Evolutionary conservation across 2,113 vertebrate species (phyloP), one percentile per base, ranked within the genome.

Genomic region (Toxostoma redivivum): DNA sequence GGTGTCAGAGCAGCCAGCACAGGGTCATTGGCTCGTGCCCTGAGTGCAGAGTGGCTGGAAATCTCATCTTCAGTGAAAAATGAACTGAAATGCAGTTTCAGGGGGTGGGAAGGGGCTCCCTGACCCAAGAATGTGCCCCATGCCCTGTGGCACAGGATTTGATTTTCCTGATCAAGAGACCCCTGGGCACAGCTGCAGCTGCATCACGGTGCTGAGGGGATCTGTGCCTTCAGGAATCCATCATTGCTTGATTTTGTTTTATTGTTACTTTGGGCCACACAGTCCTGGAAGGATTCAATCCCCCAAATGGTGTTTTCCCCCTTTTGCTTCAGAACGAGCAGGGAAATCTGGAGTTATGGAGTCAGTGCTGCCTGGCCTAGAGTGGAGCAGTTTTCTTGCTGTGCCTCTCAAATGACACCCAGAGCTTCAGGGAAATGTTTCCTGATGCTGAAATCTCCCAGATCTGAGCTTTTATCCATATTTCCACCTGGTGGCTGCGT

Each of bases 11-110:
- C 40, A 64, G 77, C 73, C 19, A 2, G 33, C 9, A 1, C 60
- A 6, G 53, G 65, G 25, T 45, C 23, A 0, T 4, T 14, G 65
- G 56, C 54, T 70, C 35, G 86, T 79, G 57, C 25, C 31, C 50
- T 11, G 38, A 0, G 1, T 1, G 1, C 8, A 40, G 54, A 30
- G 57, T 0, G 12, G 11, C 67, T 82, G 67, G 15, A 58, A 82
- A 50, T 12, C 69, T 53, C 12, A 0, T 4, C 16, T 70, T 24
- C 9, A 10, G 37, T 53, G 67, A 45, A 12, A 53, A 51, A 48
- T 3, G 47, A 71, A 2, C 45, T 25, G 58, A 37, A 79, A 69
- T 12, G 3, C 31, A 48, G 35, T n/a, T n/a, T n/a, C n/a, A n/a
- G 30, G 14, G 16, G 44, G 13, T 21, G 40, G 27, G 18, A 57